Evolutionary conservation across 2,113 vertebrate genomes (phyloP).

Genomic region (Pterophyllum scalare): DNA sequence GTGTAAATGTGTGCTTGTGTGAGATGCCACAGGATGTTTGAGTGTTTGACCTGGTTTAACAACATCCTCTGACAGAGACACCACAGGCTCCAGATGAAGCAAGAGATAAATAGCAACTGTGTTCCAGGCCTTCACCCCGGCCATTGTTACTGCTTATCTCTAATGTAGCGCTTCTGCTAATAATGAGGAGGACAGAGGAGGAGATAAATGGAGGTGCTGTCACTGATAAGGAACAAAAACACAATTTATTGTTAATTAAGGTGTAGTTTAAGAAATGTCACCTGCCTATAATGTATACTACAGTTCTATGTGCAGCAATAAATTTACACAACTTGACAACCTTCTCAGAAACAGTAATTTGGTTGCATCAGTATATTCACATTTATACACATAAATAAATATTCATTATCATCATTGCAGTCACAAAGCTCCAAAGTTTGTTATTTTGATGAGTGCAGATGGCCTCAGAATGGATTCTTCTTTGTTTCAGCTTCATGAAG

Average conservation of each 20-base stretch:
- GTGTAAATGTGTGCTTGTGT: constrained; percentile 26
- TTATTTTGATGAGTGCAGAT: constrained; percentile 19
- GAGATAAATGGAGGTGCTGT: constrained; percentile 46
- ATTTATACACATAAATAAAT: not conserved
- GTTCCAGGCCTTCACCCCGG: constrained; percentile 68
- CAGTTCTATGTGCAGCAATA: not conserved
- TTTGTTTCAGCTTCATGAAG: constrained; percentile 69
- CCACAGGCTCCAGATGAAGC: constrained; percentile 77
- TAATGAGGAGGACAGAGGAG: constrained; percentile 62
- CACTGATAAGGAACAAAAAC: constrained; percentile 60
- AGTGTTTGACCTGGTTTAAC: constrained; percentile 84
- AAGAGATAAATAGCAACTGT: constrained; percentile 76
- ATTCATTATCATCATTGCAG: not conserved
- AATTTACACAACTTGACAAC: not conserved
- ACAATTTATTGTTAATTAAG: constrained; percentile 51
- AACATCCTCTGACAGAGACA: constrained; percentile 83
- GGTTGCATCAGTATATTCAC: not conserved
- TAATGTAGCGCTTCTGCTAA: constrained; percentile 67
- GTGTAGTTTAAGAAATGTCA: constrained; percentile 11
- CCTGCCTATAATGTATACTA: not conserved
- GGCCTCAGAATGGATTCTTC: constrained; percentile 21
- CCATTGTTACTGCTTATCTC: constrained; percentile 81
- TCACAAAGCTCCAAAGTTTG: not conserved
- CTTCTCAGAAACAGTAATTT: not conserved
- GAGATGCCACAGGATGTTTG: constrained; percentile 82